Percentiles rank a stretch among this genome's conserved stretches.
Evolutionary conservation across 2,888 invertebrate genomes (phyloP).

Genomic region (Odontocerum albicorne): DNA sequence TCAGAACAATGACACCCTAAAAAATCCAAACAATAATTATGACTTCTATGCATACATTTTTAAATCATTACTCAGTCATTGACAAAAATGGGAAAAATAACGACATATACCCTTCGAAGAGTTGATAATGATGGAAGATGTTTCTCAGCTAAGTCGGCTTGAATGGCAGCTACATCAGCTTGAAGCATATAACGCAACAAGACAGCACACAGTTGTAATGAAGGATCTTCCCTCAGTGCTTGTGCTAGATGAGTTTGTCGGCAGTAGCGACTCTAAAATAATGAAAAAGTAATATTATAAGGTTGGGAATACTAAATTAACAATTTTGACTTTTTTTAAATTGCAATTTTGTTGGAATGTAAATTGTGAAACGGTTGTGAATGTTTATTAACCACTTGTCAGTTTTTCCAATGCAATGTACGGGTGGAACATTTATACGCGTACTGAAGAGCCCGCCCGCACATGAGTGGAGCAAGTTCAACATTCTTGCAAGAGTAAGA

Average conservation of each 20-base stretch:
- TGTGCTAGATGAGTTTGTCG: conserved; percentile 85
- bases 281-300: not conserved
- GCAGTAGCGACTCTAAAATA: conserved; percentile 80
- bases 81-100: no score
- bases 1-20: conserved; percentile 92
- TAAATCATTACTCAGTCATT: conserved; percentile 1
- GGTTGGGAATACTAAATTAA: no score
- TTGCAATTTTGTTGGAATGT: no score
- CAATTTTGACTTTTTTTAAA: no score
- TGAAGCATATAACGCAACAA: conserved; percentile 82
- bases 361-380: no score
- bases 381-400: no score
- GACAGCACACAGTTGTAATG: conserved; percentile 89
- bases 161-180: conserved; percentile 75
- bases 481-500: no score
- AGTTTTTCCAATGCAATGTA: no score
- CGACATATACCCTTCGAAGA: conserved; percentile 76
- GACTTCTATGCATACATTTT: not conserved
- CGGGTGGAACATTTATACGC: no score
- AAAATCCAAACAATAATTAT: conserved; percentile 31
- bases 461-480: no score
- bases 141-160: conserved; percentile 78
- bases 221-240: conserved; percentile 93
- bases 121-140: conserved; percentile 88
- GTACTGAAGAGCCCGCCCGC: no score